Evolutionary conservation across 2,888 invertebrate genomes (phyloP), one percentile per base, ranked within the genome.

Genomic region (Plusia festucae): DNA sequence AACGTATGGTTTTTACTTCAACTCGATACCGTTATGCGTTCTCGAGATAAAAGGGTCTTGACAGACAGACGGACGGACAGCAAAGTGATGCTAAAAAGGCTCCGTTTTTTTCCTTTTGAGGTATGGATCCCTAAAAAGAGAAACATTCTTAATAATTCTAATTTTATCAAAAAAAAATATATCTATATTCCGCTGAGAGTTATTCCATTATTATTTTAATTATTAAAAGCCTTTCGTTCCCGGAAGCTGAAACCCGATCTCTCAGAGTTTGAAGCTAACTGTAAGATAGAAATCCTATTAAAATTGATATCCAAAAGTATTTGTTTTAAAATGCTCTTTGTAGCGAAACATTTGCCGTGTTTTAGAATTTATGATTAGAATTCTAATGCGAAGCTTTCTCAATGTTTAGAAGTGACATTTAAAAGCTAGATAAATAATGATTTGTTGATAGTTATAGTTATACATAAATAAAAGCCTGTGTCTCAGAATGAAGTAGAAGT

Each of bases 151-250:
- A 40, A 30, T 9, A 8, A 30, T 24, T 24, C 24, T 30, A 7
- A 27, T 27, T 40, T 40, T n/a, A 15, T 40, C 16, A 49, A 32
- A 66, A 60, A 51, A 27, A 15, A 1, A 60, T 68, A 60, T 54
- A 16, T 8, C 18, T 18, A 49, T 55, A 56, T 54, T 68, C 51
- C 4, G 51, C 60, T 24, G 57, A 20, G 63, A 53, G 52, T 65
- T 61, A 61, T 61, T 70, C 59, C 75, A 73, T 70, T 76, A 73
- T 52, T 60, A 51, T 13, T 40, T 76, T 44, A 70, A 66, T 58
- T 55, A 76, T 76, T 73, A 57, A 73, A 44, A n/a, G 32, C 11
- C 16, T 65, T 70, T 49, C 22, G 54, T 27, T 59, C 55, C 64
- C 44, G 70, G 71, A 75, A 58, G 30, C 27, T 8, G 11, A 8